Evolutionary conservation across 2,888 invertebrate genomes (phyloP).

Genomic region (Galerucella nymphaeae): DNA sequence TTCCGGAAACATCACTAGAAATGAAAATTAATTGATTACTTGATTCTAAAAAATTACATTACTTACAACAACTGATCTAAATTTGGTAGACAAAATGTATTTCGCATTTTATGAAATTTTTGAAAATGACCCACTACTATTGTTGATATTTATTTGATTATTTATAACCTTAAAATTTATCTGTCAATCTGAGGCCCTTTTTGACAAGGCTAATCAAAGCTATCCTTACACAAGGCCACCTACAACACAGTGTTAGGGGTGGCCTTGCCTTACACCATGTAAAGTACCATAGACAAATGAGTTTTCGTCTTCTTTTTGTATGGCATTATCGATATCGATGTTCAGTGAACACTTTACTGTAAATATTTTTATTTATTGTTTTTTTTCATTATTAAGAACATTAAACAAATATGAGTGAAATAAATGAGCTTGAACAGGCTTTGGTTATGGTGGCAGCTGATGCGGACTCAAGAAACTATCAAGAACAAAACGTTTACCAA

Average conservation of each 20-base stretch:
- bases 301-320: too few species aligned
- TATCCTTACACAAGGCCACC: too few species aligned
- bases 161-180: conserved; percentile 1
- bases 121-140: not conserved
- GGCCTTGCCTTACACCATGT: too few species aligned
- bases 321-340: too few species aligned
- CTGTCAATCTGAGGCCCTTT: too few species aligned
- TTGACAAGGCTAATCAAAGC: too few species aligned
- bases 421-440: conserved; percentile 59
- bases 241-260: too few species aligned
- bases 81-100: conserved; percentile 49
- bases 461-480: conserved; percentile 59
- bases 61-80: conserved; percentile 50
- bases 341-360: not conserved
- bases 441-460: conserved; percentile 61
- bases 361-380: not conserved
- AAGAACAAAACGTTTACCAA: conserved; percentile 42
- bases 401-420: conserved; percentile 47
- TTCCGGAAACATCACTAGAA: conserved; percentile 55
- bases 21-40: conserved; percentile 16
- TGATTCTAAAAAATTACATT: conserved; percentile 13
- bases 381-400: conserved; percentile 2
- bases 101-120: conserved; percentile 42
- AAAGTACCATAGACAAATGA: too few species aligned
- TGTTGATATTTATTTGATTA: too few species aligned